These are phyloP conservation scores for Zaprionus kolodkinae DNA, from an alignment of 1,140 invertebrate genomes.

Conservation along the genomic window DNA sequence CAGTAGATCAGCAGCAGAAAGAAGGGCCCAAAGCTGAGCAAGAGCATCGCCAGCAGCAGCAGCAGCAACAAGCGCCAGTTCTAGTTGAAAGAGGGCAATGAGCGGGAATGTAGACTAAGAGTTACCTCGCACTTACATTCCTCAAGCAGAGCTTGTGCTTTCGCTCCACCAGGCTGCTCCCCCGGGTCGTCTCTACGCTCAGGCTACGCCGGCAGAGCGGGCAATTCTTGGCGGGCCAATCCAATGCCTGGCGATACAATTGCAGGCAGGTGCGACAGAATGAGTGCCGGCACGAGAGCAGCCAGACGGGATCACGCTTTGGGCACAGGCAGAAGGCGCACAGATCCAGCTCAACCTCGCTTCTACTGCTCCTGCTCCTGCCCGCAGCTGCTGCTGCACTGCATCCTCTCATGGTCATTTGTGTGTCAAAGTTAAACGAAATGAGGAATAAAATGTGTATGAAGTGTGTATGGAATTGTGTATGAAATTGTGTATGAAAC, in stretches of 20 bases:
- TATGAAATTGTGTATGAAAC: not conserved
- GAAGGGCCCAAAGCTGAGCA: conserved; percentile 54
- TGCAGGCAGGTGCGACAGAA: conserved; percentile 58
- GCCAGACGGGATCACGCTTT: conserved; percentile 41
- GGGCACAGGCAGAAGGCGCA: conserved; percentile 58
- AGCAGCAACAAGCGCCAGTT: conserved; percentile 33
- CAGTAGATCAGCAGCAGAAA: conserved; percentile 60
- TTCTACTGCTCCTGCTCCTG: not conserved
- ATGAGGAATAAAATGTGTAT: not conserved
- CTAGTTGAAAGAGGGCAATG: not conserved
- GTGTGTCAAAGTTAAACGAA: not conserved
- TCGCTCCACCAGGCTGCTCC: not conserved
- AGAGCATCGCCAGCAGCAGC: conserved; percentile 20
- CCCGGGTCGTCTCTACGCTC: not conserved
- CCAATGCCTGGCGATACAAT: conserved; percentile 45
- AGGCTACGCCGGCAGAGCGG: conserved; percentile 54
- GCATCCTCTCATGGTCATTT: not conserved
- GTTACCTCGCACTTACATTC: not conserved
- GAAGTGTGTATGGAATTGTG: not conserved
- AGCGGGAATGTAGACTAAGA: not conserved
- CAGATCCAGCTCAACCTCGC: conserved; percentile 25
- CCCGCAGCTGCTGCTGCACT: not conserved
- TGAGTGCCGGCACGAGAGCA: conserved; percentile 44
- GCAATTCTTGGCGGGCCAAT: conserved; percentile 52
- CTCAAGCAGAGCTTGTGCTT: not conserved